Evolutionary conservation across 2,797 vertebrate genomes (phyloP).

Genomic region (Poecile montanus): DNA sequence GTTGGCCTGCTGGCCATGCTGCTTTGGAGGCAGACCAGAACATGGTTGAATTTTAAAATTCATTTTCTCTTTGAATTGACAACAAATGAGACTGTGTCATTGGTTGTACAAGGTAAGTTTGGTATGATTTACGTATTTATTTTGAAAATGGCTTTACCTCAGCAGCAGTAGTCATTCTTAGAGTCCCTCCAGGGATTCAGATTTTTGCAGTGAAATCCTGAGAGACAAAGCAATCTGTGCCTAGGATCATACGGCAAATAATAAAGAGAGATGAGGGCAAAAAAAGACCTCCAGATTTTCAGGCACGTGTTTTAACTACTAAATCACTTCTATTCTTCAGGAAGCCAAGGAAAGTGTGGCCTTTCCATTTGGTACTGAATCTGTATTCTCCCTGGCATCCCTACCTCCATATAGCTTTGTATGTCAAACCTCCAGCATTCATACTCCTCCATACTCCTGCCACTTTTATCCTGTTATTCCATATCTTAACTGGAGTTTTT

Average conservation of each 20-base stretch:
- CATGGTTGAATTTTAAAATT: neutral
- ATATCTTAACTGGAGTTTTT: neutral
- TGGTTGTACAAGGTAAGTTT: neutral
- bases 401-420: neutral
- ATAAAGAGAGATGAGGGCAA: neutral
- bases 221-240: neutral
- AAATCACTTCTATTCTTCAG: neutral
- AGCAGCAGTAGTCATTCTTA: neutral
- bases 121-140: neutral
- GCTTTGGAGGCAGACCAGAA: too few species aligned
- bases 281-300: neutral
- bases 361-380: neutral
- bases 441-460: neutral
- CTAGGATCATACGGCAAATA: neutral
- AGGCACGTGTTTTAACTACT: neutral
- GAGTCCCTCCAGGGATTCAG: neutral
- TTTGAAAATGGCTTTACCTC: neutral
- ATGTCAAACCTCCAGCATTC: neutral
- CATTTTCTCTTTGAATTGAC: neutral
- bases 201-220: neutral
- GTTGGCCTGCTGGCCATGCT: too few species aligned
- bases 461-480: neutral
- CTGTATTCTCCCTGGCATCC: neutral
- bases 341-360: neutral
- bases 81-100: neutral